Evolutionary conservation across 2,888 invertebrate species (phyloP), one percentile per base, ranked within the genome.

Genomic region (Cerceris rybyensis): DNA sequence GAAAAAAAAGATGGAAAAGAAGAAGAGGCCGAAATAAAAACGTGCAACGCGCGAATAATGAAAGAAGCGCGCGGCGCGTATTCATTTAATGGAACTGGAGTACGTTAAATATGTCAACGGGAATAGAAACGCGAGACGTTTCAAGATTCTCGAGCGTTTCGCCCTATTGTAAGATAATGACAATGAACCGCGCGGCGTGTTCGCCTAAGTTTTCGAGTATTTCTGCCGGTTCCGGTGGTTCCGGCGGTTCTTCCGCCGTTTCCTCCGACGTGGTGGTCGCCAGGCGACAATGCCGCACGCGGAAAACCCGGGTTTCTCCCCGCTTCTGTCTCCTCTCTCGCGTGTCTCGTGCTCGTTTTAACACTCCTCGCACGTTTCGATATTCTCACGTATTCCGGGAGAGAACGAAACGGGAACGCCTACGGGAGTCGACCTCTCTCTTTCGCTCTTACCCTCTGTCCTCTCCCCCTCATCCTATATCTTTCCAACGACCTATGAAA

Each of bases 61-160:
- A 50, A 50, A 50, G 50, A 50, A 50, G 50, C 50, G 50, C 46
- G 46, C 50, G n/a, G 50, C 46, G 60, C 46, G 46, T 61, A 61
- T 61, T 61, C 60, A 61, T 61, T 61, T 61, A 43, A 43, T 61
- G 43, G 60, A 61, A 61, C 46, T 61, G 60, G 60, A 61, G 60
- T 61, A 61, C 46, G 60, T 61, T 28, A 61, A 61, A 16, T 61
- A 43, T 46, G 60, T 16, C 46, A 16, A 14, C 11, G 43, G 13
- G 11, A 11, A n/a, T 11, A 7, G n/a, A 50, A 50, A 50, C 13
- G n/a, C n/a, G n/a, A n/a, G n/a, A 50, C 50, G 50, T 50, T 50
- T 50, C n/a, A 6, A 7, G 50, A n/a, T 50, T 50, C 50, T 50
- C 50, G 50, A 50, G 50, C 11, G 50, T n/a, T 50, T n/a, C 50